Base-by-base conservation (phyloP, 2,797 vertebrate species). In the Myiotriccus ornatus region DNA sequence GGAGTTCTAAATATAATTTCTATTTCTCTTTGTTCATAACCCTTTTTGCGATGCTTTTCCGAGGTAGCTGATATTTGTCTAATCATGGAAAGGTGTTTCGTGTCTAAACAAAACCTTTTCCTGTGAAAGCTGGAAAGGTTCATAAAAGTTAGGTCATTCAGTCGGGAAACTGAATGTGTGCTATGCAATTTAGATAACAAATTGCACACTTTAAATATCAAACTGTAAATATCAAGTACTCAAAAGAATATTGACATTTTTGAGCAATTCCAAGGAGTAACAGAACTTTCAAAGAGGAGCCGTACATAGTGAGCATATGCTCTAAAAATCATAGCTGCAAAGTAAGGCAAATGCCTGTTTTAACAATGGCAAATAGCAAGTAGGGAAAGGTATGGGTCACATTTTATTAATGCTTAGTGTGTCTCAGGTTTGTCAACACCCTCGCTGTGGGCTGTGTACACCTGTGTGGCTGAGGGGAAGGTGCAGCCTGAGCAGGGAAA, bases 61-160 rank as follows among this genome's bases (percentile, higher is more conserved):
- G 39, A 89, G 81, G 87, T 73, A 89, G 93, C 83, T 87, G 95
- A 95, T 97, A 96, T 96, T 96, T 97, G 94, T 96, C 95, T 94
- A 93, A 92, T 96, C 93, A 82, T 76, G 83, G 92, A 77, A 96
- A 94, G 96, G 88, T 91, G 93, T 97, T 97, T 95, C 93, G 2
- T 93, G 93, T 96, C 96, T 97, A 96, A 95, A 96, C 92, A 95
- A 96, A 97, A 96, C 94, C 91, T 94, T 97, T 96, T 94, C 77
- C 88, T 94, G 60, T 59, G 83, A 95, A 95, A 96, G 88, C 96
- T 96, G 89, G 69, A 71, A 96, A 93, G 94, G 93, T 95, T 96
- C 84, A 80, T 93, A 89, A 67, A 90, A 94, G 94, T 86, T 90
- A 84, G 91, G 91, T 94, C 93, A 89, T 84, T 87, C 91, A 87